Percentiles rank a stretch among this genome's conserved stretches.
Evolutionary conservation across 2,797 vertebrate genomes (phyloP).

Genomic region (Myiothlypis chrysogaster): DNA sequence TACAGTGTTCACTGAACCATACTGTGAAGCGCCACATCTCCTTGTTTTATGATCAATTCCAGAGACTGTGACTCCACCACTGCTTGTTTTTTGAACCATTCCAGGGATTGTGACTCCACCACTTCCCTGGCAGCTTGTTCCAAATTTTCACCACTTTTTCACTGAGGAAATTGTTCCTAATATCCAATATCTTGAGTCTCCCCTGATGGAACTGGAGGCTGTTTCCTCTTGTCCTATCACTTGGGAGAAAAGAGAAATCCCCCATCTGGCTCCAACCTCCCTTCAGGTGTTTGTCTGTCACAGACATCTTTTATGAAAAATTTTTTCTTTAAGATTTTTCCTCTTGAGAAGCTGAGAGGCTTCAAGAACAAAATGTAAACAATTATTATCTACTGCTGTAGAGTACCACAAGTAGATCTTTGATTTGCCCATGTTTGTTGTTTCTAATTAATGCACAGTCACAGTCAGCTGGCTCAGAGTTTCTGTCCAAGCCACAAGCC

Average conservation of each 20-base stretch:
- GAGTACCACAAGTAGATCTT: too few relatives aligned
- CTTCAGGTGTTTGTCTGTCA: not conserved
- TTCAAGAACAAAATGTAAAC: too few relatives aligned
- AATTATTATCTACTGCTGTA: too few relatives aligned
- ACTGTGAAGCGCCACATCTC: not conserved
- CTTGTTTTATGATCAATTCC: not conserved
- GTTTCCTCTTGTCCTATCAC: accelerated
- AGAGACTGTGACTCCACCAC: not conserved
- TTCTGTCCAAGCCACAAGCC: too few relatives aligned
- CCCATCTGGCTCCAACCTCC: not conserved
- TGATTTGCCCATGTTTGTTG: too few relatives aligned
- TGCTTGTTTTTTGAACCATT: not conserved
- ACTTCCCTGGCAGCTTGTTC: not conserved
- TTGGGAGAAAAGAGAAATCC: not conserved
- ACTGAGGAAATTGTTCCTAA: not conserved
- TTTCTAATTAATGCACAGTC: too few relatives aligned
- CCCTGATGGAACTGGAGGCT: not conserved
- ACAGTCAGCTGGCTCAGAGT: too few relatives aligned
- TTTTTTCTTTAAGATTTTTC: too few relatives aligned
- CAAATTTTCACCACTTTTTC: not conserved
- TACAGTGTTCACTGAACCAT: accelerated
- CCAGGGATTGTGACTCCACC: not conserved
- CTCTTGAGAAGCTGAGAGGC: too few relatives aligned
- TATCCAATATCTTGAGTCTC: not conserved
- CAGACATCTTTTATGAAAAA: too few relatives aligned